Evolutionary conservation across 2,888 invertebrate species (phyloP).

Genomic region (Julus scandinavius): DNA sequence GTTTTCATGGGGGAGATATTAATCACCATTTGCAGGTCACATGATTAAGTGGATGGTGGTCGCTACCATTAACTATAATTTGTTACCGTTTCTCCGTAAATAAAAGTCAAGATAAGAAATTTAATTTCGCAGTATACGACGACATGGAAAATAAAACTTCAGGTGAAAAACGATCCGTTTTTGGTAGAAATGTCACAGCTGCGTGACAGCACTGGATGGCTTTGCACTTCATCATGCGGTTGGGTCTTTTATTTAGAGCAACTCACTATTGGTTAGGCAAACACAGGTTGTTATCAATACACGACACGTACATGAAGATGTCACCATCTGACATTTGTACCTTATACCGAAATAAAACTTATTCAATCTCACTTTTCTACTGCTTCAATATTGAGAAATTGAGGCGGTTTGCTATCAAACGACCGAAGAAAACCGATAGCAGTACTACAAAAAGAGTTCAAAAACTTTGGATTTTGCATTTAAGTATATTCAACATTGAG

Average conservation of each 20-base stretch:
- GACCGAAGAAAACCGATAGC: not conserved
- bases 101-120: conserved; percentile 19
- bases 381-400: not conserved
- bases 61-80: not conserved
- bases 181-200: not conserved
- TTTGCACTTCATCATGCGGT: not conserved
- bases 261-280: not conserved
- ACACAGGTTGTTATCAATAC: not conserved
- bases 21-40: not conserved
- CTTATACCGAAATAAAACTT: not conserved
- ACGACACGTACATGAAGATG: conserved; percentile 10
- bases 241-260: not conserved
- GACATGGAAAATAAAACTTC: not conserved
- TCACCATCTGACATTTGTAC: not conserved
- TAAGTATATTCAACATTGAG: no score
- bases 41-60: conserved; percentile 27
- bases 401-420: not conserved
- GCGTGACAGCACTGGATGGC: not conserved
- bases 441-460: not conserved
- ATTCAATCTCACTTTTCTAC: not conserved
- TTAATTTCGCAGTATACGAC: not conserved
- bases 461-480: not conserved
- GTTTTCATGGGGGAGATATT: not conserved
- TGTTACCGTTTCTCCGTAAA: conserved; percentile 26
- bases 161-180: conserved; percentile 18